Conservation (phyloP, 2,888 invertebrate species). For the Scaptomyza cyrtandrae region DNA sequence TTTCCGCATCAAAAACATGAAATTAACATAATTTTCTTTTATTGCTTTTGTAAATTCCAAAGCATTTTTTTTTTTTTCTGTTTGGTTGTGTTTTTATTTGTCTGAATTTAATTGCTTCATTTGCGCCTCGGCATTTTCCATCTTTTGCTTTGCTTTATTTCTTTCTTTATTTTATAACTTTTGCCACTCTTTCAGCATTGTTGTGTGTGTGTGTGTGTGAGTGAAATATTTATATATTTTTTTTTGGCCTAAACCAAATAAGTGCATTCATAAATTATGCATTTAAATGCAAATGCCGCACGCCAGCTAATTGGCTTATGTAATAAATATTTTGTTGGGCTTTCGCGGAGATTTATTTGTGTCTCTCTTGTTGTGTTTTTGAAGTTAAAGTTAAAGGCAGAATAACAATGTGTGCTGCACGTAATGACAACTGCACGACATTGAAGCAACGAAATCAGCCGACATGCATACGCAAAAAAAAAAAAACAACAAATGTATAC, state of each 20-base stretch:
- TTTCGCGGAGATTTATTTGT: slow-evolving; percentile 17
- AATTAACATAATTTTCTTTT: slow-evolving; percentile 63
- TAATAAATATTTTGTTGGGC: slow-evolving; percentile 57
- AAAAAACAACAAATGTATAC: slow-evolving; percentile 37
- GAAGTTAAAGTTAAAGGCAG: slow-evolving; percentile 6
- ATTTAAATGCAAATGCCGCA: slow-evolving; percentile 69
- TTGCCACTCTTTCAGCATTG: slow-evolving; percentile 60
- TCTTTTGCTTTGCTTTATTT: slow-evolving; percentile 6
- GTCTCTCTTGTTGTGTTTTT: background rate
- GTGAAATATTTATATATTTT: slow-evolving; percentile 30
- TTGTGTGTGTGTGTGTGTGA: slow-evolving; percentile 3
- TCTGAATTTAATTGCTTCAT: slow-evolving; percentile 62
- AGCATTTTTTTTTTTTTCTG: slow-evolving; percentile 22
- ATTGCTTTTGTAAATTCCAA: slow-evolving; percentile 47
- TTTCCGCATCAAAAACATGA: slow-evolving; percentile 31
- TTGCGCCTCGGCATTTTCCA: slow-evolving; percentile 63
- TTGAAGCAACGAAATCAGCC: slow-evolving; percentile 57
- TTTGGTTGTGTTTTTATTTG: slow-evolving; percentile 24
- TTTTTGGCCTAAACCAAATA: slow-evolving; percentile 27
- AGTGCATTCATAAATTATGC: slow-evolving; percentile 75
- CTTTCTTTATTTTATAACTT: slow-evolving; percentile 44
- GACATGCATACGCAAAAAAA: slow-evolving; percentile 58
- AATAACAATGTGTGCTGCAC: slow-evolving; percentile 45
- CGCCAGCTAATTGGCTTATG: slow-evolving; percentile 69
- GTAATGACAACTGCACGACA: slow-evolving; percentile 62